Evolutionary conservation across 2,888 invertebrate genomes (phyloP).

Genomic region (Aphelenchoides bicaudatus): DNA sequence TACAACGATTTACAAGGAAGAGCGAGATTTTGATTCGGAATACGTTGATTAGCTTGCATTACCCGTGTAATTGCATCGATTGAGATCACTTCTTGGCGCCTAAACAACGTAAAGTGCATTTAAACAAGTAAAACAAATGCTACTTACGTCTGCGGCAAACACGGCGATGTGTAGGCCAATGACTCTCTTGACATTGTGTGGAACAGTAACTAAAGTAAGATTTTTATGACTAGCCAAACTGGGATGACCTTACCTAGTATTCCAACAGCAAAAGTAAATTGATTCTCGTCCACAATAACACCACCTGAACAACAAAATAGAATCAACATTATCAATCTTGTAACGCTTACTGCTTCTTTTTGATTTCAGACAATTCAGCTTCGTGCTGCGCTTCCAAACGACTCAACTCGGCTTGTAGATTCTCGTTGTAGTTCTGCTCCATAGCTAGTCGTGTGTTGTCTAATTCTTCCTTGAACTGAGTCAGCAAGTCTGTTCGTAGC

Average conservation of each 20-base stretch:
- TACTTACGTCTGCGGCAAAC: background rate
- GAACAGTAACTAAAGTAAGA: background rate
- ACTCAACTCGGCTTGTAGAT: conserved; percentile 64
- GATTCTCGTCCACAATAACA: too few species aligned
- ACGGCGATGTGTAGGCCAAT: background rate
- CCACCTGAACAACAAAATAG: too few species aligned
- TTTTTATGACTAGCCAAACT: background rate
- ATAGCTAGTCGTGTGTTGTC: conserved; percentile 55
- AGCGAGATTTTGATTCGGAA: too few species aligned
- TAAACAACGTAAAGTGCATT: too few species aligned
- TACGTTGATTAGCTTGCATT: too few species aligned
- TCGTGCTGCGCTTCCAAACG: conserved; percentile 70
- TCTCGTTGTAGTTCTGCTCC: conserved; percentile 60
- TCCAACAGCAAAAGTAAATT: background rate
- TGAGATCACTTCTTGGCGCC: too few species aligned
- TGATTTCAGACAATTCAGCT: conserved; percentile 70
- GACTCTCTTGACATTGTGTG: background rate
- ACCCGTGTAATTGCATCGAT: too few species aligned
- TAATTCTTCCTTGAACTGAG: conserved; percentile 60
- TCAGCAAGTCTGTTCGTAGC: conserved; percentile 61
- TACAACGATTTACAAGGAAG: too few species aligned
- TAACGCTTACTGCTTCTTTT: conserved; percentile 73
- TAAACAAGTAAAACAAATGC: too few species aligned
- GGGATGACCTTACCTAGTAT: background rate
- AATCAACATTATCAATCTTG: conserved; percentile 50